A percentile compares a stretch with the other conserved stretches of the same genome.
phyloP scores from a whole-genome alignment of 2,113 vertebrate species.

The Scomber colias region DNA sequence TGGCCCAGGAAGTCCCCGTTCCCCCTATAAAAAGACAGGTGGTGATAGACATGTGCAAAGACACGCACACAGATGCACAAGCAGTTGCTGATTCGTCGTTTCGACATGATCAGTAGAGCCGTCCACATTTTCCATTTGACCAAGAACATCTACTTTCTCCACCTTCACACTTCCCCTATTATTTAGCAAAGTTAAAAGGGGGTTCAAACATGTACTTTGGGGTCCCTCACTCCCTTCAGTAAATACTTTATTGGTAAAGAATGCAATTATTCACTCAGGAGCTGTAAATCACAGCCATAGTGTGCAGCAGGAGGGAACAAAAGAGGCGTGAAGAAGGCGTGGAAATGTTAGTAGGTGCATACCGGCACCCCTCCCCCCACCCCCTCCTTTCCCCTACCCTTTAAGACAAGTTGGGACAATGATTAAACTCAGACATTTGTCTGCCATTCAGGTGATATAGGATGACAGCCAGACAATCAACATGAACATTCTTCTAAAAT shows the following conservation, averaged over 20 bases:
- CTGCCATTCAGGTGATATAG: constrained; percentile 68
- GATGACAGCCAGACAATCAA: constrained; percentile 76
- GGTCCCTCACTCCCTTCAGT: constrained; percentile 33
- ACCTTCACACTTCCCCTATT: neutral
- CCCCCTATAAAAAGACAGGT: constrained; percentile 84
- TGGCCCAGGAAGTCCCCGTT: constrained; percentile 89
- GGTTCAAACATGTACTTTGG: neutral
- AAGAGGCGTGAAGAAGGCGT: constrained; percentile 43
- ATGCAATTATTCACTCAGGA: constrained; percentile 37
- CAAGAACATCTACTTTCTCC: neutral
- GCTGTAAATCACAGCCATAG: constrained; percentile 57
- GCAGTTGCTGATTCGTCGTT: neutral
- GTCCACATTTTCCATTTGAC: neutral
- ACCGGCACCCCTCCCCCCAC: constrained; percentile 32
- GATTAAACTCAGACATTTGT: constrained; percentile 72
- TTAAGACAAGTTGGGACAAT: constrained; percentile 71
- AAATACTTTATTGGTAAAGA: constrained; percentile 54
- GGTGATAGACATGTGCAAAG: constrained; percentile 9
- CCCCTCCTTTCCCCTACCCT: constrained; percentile 35
- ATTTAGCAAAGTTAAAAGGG: neutral
- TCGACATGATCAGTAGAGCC: neutral
- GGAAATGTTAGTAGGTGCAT: constrained; percentile 56
- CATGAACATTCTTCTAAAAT: constrained; percentile 80
- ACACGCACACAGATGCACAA: neutral
- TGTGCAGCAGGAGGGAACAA: constrained; percentile 52